Evolutionary conservation across 2,797 vertebrate species (phyloP), one percentile per base, ranked within the genome.

Genomic region (Scyliorhinus canicula): DNA sequence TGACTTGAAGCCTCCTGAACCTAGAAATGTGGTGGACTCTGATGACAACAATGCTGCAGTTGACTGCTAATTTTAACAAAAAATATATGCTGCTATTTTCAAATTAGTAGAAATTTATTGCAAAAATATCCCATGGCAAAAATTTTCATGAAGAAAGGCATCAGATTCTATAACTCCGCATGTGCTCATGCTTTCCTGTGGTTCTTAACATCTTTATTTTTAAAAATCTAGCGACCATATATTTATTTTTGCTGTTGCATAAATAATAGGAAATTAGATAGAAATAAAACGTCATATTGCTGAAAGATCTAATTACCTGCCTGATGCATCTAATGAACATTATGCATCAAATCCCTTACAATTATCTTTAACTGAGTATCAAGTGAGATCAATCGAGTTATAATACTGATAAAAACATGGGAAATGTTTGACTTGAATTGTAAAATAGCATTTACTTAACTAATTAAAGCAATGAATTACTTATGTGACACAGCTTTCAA

Each of bases 381-480:
- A 90, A 90, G 35, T 16, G 4, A 14, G 26, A 50, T 93, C 21
- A 67, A 63, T 44, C 47, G 65, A 93, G 28, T 69, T 71, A 35
- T 60, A 40, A 50, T 40, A 31, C 44, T 50, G 26, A 21, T n/a
- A 93, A 47, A 44, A 93, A 93, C n/a, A 44, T 93, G 1, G 65
- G 65, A 93, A 93, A 93, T 40, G 47, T 93, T n/a, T n/a, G 63
- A 69, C 65, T 93, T 69, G 40, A 69, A 93, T 93, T 93, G 24
- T 50, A 93, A 93, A 93, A 44, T 69, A 28, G 40, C 47, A 28
- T 93, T 93, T 93, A 69, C 28, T 69, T 93, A 93, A 47, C 63
- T 93, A 69, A 93, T 93, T 47, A 93, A 69, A 69, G 44, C 28
- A 31, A 47, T 93, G 63, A 69, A 93, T 93, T 50, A 50, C 65